These are phyloP conservation scores for Chrysopilus asiliformis DNA, from an alignment of 2,888 invertebrate species.

Conservation along the genomic window DNA sequence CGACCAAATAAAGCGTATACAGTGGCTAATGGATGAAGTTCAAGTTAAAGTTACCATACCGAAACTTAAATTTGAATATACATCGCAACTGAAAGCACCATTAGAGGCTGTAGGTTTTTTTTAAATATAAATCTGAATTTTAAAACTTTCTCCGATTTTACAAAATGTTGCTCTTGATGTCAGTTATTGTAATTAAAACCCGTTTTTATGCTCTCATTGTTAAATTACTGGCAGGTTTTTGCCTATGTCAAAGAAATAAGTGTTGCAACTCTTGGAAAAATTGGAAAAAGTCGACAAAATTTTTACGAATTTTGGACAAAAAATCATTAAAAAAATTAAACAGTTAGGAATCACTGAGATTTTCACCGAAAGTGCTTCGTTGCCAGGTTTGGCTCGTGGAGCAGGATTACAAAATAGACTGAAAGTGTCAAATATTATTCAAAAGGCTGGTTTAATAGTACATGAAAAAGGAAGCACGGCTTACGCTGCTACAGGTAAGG, in stretches of 20 bases:
- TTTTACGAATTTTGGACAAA: too few relatives aligned
- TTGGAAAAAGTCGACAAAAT: too few relatives aligned
- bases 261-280: too few relatives aligned
- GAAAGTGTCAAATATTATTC: slow-evolving; percentile 54
- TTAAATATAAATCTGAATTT: too few relatives aligned
- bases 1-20: slow-evolving; percentile 40
- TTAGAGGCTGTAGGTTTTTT: slow-evolving; percentile 45
- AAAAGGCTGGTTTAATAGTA: slow-evolving; percentile 62
- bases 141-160: too few relatives aligned
- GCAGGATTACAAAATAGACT: slow-evolving; percentile 39
- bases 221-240: too few relatives aligned
- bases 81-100: slow-evolving; percentile 45
- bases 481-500: slow-evolving; percentile 48
- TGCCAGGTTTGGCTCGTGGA: slow-evolving; percentile 53
- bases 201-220: too few relatives aligned
- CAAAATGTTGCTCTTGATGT: too few relatives aligned
- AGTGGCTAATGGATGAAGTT: slow-evolving; percentile 45
- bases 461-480: slow-evolving; percentile 62
- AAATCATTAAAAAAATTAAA: slow-evolving; percentile 14
- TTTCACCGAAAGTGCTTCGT: slow-evolving; percentile 54
- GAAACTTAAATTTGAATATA: slow-evolving; percentile 60
- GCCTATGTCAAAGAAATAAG: too few relatives aligned
- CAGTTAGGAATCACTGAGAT: slow-evolving; percentile 60
- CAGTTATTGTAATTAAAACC: too few relatives aligned
- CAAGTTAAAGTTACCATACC: slow-evolving; percentile 53